Base-by-base conservation (phyloP, 2,888 invertebrate species). In the Crematogaster levior region DNA sequence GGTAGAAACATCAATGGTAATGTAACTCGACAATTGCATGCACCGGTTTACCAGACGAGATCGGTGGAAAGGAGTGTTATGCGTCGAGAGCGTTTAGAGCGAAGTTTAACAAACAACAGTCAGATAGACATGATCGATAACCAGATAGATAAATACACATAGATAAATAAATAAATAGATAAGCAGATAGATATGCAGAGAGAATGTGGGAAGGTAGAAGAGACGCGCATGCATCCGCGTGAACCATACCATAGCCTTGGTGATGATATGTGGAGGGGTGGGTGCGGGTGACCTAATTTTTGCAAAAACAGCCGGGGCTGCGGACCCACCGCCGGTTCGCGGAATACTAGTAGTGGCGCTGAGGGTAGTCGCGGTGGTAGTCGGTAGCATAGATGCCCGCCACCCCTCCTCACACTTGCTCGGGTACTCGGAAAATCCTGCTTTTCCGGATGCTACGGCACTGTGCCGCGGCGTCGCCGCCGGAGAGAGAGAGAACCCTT, bases 361-460 rank as follows among this genome's bases (percentile, higher is more conserved):
- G 72, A 37, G 56, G 60, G 60, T 80, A 68, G 56, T 70, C 63
- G 79, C 56, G 58, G 80, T 60, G 60, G 21, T 80, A 80, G 80
- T 80, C 70, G 60, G 60, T 73, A 56, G 85, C 43, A 66, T 43
- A 56, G 66, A 77, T 68, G 34, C 56, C 63, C 77, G 70, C 68
- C 56, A 80, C 73, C 53, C 61, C 43, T 72, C 73, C 72, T 60
- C 81, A 73, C 66, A 74, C 68, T 82, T 84, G 85, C 84, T 66
- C 72, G 81, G 86, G 82, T 87, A 87, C 65, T 80, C 88, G 87
- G 87, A 88, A 90, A 86, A 89, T 84, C 84, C 86, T 75, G 90
- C 88, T 93, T 93, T 93, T 93, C 93, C 93, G 91, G 92, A 92
- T 91, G 92, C 91, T 94, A 94, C 94, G 93, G 93, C 93, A 93